A percentile compares a stretch with the other conserved stretches of the same genome.
Evolutionary conservation across 2,113 vertebrate genomes (phyloP).

Genomic region (Caranx melampygus): DNA sequence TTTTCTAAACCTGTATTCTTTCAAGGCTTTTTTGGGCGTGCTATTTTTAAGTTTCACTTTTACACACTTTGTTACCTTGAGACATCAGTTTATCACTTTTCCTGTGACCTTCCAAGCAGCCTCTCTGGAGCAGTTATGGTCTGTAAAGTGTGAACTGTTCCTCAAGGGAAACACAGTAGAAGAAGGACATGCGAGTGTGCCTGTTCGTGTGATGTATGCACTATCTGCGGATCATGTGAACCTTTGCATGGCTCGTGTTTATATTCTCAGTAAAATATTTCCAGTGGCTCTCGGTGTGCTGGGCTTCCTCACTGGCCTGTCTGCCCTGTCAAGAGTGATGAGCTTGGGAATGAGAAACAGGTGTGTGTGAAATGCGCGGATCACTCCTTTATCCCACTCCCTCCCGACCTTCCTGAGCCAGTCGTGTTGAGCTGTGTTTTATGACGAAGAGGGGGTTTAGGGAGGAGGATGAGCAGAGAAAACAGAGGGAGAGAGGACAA

Average conservation of each 20-base stretch:
- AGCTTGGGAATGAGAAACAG: constrained; percentile 82
- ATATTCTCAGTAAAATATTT: constrained; percentile 58
- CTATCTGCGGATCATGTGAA: constrained; percentile 32
- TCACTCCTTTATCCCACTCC: constrained; percentile 63
- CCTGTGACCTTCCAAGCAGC: background rate
- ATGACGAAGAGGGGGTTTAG: constrained; percentile 42
- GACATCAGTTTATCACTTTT: constrained; percentile 5
- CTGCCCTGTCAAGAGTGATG: constrained; percentile 73
- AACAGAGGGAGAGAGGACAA: constrained; percentile 38
- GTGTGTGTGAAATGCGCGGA: constrained; percentile 77
- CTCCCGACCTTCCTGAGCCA: constrained; percentile 39
- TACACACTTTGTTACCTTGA: constrained; percentile 5
- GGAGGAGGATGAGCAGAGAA: constrained; percentile 45
- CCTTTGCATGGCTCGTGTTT: constrained; percentile 50
- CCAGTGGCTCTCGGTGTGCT: constrained; percentile 48
- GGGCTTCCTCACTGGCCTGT: constrained; percentile 59
- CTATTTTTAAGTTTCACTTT: constrained; percentile 52
- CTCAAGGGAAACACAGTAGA: constrained; percentile 4
- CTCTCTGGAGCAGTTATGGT: background rate
- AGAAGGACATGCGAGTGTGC: background rate
- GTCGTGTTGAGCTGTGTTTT: constrained; percentile 55
- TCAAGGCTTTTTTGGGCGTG: background rate
- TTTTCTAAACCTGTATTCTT: constrained; percentile 17
- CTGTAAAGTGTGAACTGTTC: constrained; percentile 13
- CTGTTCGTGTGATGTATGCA: constrained; percentile 11